These are phyloP conservation scores for Catharus bicknelli DNA, from an alignment of 2,113 vertebrate species.

Conservation along the genomic window DNA sequence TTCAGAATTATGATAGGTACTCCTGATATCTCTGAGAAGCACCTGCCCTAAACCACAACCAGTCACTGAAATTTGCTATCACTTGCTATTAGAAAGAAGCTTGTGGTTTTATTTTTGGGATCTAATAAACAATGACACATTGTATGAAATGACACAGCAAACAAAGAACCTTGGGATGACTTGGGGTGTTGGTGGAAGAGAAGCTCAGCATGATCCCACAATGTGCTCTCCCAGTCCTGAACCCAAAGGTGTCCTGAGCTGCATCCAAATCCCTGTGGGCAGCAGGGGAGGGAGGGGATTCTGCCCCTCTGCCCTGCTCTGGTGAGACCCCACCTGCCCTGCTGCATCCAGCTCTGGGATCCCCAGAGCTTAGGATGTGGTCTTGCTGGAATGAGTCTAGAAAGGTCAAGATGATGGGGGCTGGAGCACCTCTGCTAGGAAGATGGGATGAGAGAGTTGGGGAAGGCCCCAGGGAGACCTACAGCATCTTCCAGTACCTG, in stretches of 20 bases:
- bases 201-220: neutral
- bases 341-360: neutral
- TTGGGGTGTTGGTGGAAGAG: neutral
- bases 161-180: neutral
- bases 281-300: neutral
- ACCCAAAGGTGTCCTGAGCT: neutral
- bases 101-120: neutral
- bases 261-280: neutral
- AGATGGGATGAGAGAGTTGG: neutral
- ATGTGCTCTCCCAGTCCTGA: neutral
- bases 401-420: neutral
- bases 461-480: neutral
- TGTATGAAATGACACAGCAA: neutral
- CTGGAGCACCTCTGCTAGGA: neutral
- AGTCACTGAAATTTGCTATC: neutral
- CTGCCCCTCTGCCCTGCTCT: neutral
- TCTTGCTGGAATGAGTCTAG: neutral
- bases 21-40: neutral
- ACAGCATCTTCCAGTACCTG: neutral
- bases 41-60: neutral
- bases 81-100: neutral
- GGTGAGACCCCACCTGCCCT: neutral
- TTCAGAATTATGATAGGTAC: neutral
- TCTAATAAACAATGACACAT: neutral
- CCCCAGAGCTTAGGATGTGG: fast-evolving